Evolutionary conservation across 1,140 invertebrate species (phyloP).

Genomic region (Caerostris extrusa): DNA sequence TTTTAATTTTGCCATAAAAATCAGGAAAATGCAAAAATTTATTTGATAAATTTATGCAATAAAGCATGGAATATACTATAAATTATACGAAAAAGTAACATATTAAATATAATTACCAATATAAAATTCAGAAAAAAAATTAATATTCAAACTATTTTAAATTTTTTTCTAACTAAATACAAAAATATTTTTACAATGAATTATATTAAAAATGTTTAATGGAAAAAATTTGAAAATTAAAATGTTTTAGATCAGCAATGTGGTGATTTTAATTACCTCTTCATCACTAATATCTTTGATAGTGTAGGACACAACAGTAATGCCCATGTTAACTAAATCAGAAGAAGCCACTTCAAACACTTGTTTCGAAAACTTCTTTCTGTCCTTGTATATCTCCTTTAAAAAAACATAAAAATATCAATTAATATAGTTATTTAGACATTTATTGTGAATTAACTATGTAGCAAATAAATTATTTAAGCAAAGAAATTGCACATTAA

Average conservation of each 20-base stretch:
- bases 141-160: neutral
- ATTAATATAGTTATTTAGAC: too few species aligned
- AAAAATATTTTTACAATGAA: neutral
- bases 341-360: slow-evolving; percentile 96
- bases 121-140: neutral
- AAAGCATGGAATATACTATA: too few species aligned
- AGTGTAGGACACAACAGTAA: slow-evolving; percentile 98
- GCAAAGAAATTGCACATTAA: too few species aligned
- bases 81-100: too few species aligned
- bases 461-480: too few species aligned
- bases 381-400: slow-evolving; percentile 98
- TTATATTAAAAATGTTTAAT: neutral
- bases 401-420: slow-evolving; percentile 65
- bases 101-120: neutral
- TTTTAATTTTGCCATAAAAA: too few species aligned
- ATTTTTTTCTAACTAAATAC: neutral
- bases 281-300: slow-evolving; percentile 98
- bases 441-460: too few species aligned
- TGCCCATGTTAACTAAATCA: slow-evolving; percentile 98
- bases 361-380: slow-evolving; percentile 99
- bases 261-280: slow-evolving; percentile 86
- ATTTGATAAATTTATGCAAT: too few species aligned
- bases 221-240: neutral
- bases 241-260: neutral
- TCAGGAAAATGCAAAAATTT: too few species aligned